These are phyloP conservation scores for Diadegma fenestrale DNA, from an alignment of 2,888 invertebrate genomes.

Conservation along the genomic window DNA sequence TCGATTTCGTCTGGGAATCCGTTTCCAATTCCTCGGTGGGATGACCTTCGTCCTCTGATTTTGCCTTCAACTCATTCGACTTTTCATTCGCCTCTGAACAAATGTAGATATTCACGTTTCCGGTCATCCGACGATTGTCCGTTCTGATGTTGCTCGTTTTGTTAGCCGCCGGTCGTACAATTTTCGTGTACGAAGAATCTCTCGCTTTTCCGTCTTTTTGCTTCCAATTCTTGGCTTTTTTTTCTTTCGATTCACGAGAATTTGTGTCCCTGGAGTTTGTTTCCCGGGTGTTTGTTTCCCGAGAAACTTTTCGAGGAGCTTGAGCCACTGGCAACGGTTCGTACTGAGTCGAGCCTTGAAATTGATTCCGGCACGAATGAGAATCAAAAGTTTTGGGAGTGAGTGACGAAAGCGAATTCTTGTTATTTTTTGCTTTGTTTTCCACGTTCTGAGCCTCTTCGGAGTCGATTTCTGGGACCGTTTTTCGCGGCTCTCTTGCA, in stretches of 20 bases:
- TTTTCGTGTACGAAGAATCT: constrained; percentile 18
- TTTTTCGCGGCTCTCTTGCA: constrained; percentile 21
- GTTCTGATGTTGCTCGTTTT: constrained; percentile 54
- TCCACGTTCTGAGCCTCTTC: constrained; percentile 41
- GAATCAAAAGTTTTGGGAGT: constrained; percentile 59
- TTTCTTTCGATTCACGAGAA: constrained; percentile 16
- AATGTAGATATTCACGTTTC: constrained; percentile 81
- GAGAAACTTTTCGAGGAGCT: background rate
- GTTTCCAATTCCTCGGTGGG: constrained; percentile 63
- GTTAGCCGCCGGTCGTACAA: background rate
- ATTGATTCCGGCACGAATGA: constrained; percentile 39
- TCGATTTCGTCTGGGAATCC: constrained; percentile 68
- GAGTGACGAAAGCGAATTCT: constrained; percentile 38
- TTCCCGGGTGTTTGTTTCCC: constrained; percentile 2
- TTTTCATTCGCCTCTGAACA: constrained; percentile 77
- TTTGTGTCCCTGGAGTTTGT: constrained; percentile 26
- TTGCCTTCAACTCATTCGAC: constrained; percentile 48
- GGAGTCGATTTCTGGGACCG: background rate
- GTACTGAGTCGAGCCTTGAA: constrained; percentile 1
- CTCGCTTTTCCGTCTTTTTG: constrained; percentile 27
- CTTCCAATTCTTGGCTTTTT: constrained; percentile 24
- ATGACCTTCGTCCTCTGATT: constrained; percentile 44
- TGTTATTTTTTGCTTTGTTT: constrained; percentile 34
- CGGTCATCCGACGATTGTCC: constrained; percentile 79
- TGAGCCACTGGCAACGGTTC: background rate